Conservation (phyloP, 2,888 invertebrate genomes). For the Globia sparganii region DNA sequence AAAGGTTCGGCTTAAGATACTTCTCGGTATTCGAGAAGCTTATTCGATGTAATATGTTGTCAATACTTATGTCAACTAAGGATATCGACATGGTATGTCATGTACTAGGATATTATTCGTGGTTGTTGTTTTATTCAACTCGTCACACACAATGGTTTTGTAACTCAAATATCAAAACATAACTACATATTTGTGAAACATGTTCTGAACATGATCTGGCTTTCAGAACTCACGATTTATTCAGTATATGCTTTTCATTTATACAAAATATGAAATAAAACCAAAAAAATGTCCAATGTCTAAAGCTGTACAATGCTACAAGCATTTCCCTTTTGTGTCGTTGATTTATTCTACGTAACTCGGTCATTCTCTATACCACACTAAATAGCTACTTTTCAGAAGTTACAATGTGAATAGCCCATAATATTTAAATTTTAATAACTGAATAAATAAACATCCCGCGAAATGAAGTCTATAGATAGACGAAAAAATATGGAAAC, state of each 20-base stretch:
- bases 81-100: too few relatives aligned
- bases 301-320: slow-evolving; percentile 21
- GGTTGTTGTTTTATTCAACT: background rate
- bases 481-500: slow-evolving; percentile 75
- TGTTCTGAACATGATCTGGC: background rate
- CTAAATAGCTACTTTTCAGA: slow-evolving; percentile 40
- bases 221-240: slow-evolving; percentile 16
- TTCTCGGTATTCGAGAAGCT: background rate
- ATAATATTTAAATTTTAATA: slow-evolving; percentile 62
- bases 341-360: slow-evolving; percentile 47
- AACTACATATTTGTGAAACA: slow-evolving; percentile 1
- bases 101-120: background rate
- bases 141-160: background rate
- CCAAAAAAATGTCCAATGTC: slow-evolving; percentile 17
- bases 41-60: slow-evolving; percentile 3
- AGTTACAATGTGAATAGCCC: slow-evolving; percentile 57
- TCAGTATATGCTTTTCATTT: slow-evolving; percentile 20
- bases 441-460: slow-evolving; percentile 59
- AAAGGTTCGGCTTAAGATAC: slow-evolving; percentile 8
- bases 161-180: background rate
- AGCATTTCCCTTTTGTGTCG: slow-evolving; percentile 52
- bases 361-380: slow-evolving; percentile 19
- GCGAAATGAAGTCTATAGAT: slow-evolving; percentile 69
- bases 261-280: slow-evolving; percentile 15
- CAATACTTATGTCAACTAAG: background rate